Evolutionary conservation across 2,888 invertebrate genomes (phyloP).

Genomic region (Netelia melanura): DNA sequence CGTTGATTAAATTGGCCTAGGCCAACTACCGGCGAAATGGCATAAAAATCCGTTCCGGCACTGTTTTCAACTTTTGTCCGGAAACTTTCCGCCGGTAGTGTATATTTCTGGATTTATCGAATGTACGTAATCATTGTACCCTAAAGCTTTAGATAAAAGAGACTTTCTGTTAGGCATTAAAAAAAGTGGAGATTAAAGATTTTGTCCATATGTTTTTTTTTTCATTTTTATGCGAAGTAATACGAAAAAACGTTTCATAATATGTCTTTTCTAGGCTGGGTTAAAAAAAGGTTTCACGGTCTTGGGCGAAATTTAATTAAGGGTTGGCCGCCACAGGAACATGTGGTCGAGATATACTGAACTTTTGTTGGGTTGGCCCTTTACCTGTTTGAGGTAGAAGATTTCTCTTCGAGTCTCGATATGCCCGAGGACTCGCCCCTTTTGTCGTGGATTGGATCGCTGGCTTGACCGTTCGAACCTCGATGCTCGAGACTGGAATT

Average conservation of each 20-base stretch:
- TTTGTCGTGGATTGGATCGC: constrained; percentile 19
- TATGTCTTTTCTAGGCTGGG: neutral
- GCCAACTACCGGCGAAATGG: no score
- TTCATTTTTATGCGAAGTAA: constrained; percentile 5
- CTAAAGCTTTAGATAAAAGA: constrained; percentile 22
- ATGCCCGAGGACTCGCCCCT: constrained; percentile 25
- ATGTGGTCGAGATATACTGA: constrained; percentile 40
- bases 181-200: constrained; percentile 43
- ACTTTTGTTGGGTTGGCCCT: neutral
- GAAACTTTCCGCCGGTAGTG: no score
- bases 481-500: constrained; percentile 29
- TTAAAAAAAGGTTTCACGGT: constrained; percentile 41
- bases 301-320: constrained; percentile 55
- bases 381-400: constrained; percentile 48
- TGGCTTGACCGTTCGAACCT: constrained; percentile 47
- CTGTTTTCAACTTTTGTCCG: no score
- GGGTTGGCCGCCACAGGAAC: constrained; percentile 40
- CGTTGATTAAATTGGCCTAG: no score
- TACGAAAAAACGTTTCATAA: neutral
- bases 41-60: no score
- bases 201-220: constrained; percentile 24
- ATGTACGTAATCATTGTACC: constrained; percentile 53
- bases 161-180: constrained; percentile 33
- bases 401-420: constrained; percentile 16
- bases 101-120: constrained; percentile 13